Percentiles rank a stretch among this genome's conserved stretches.
These are phyloP conservation scores for Theonella swinhoei DNA, from an alignment of 37 sponge, comb jelly and placozoan genomes.

Conservation along the genomic window DNA sequence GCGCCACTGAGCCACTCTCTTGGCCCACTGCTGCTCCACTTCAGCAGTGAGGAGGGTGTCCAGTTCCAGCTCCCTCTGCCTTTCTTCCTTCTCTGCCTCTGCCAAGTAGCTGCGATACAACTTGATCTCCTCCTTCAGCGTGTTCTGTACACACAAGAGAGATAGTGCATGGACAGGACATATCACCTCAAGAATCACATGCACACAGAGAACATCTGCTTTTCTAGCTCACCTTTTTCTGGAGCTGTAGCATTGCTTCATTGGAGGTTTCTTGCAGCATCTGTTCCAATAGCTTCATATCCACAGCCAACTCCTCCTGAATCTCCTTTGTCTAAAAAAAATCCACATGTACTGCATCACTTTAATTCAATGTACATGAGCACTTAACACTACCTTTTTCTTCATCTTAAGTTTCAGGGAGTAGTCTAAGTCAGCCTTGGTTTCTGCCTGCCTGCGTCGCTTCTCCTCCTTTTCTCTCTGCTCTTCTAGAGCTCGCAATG, in stretches of 20 bases:
- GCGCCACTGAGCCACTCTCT: constrained; percentile 88
- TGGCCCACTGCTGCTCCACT: constrained; percentile 91
- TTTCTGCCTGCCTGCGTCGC: constrained; percentile 75
- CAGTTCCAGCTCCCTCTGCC: constrained; percentile 79
- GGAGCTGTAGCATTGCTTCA: constrained; percentile 73
- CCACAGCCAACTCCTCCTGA: constrained; percentile 95
- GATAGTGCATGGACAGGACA: background rate
- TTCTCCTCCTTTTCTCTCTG: constrained; percentile 79
- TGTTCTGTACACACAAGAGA: constrained; percentile 43
- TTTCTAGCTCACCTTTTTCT: constrained; percentile 65
- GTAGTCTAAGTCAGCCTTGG: constrained; percentile 69
- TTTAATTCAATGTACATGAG: background rate
- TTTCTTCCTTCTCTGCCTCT: constrained; percentile 78
- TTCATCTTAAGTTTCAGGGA: constrained; percentile 93
- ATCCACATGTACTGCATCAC: background rate
- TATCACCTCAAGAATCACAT: constrained; percentile 6
- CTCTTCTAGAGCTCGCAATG: constrained; percentile 79
- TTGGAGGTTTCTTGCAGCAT: constrained; percentile 78
- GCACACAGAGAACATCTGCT: background rate
- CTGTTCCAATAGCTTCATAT: constrained; percentile 95
- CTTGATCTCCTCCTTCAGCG: constrained; percentile 75
- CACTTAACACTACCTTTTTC: constrained; percentile 40
- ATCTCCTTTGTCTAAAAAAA: constrained; percentile 74
- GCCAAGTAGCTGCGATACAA: constrained; percentile 76
- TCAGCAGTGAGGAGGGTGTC: constrained; percentile 84